Evolutionary conservation across 2,888 invertebrate genomes (phyloP), one percentile per base, ranked within the genome.

Genomic region (Eumacrocentrus americanus): DNA sequence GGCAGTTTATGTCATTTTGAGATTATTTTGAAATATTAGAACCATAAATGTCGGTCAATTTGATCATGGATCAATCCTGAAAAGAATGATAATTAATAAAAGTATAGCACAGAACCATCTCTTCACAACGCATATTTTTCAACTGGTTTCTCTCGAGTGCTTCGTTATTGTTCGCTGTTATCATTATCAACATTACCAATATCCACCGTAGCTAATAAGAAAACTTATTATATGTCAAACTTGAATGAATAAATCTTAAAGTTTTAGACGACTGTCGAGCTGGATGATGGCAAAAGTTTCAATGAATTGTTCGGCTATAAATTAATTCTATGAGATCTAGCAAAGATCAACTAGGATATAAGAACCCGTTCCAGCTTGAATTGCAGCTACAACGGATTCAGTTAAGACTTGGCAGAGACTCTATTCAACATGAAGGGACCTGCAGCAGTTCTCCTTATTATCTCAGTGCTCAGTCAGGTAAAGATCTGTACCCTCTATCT

Each of bases 401-500:
- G 47, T 40, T 16, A 40, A 38, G 35, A 9, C 34, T 37, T 3
- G 22, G 3, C 16, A n/a, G 18, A 29, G n/a, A 25, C 2, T n/a
- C 7, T 11, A 25, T 40, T n/a, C 51, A 51, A 40, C 7, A 64
- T 64, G 62, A 37, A 29, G 48, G 38, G 12, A 47, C 12, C 12
- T 16, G 11, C 55, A n/a, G 22, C 7, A 6, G 7, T 37, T 18
- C 18, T 54, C 16, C n/a, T 23, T 1, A 25, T 60, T 18, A 14
- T 51, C 9, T 34, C 38, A 20, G 20, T 22, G 20, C 29, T 64
- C 23, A 58, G 54, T 20, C 59, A 62, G 64, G 64, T 64, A 64
- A 58, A n/a, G 6, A 44, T 12, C 47, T 29, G 16, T 11, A 18
- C 5, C 2, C 11, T 12, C 16, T 44, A 22, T 2, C 22, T 44